These are phyloP conservation scores for Sebastolobus alascanus DNA, from an alignment of 2,797 vertebrate species.

Conservation along the genomic window DNA sequence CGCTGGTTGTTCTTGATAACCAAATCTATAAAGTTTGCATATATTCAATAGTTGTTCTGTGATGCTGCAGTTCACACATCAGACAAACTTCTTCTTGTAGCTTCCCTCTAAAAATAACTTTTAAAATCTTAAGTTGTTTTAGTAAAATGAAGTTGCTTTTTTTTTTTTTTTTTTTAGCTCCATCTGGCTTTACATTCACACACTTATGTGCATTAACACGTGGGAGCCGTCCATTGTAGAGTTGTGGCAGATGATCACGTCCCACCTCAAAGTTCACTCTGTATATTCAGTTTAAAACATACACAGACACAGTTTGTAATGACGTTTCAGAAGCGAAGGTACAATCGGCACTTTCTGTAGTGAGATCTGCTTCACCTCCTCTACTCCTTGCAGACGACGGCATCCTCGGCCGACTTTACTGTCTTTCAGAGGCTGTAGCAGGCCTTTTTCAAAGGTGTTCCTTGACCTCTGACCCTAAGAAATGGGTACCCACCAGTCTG, in stretches of 20 bases:
- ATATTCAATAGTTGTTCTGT: constrained; percentile 21
- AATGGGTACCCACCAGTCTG: neutral
- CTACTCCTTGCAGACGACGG: neutral
- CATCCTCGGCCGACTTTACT: neutral
- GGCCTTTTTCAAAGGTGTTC: too few relatives aligned
- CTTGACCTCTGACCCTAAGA: too few relatives aligned
- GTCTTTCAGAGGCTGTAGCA: too few relatives aligned
- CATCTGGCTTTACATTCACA: neutral
- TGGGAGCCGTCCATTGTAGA: neutral
- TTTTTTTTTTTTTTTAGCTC: neutral
- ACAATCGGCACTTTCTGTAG: neutral
- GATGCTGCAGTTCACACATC: neutral
- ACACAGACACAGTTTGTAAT: neutral
- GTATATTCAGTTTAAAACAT: neutral
- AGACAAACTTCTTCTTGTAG: constrained; percentile 18
- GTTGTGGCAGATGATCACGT: neutral
- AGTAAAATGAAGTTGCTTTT: too few relatives aligned
- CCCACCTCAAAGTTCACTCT: neutral
- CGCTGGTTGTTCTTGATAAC: neutral
- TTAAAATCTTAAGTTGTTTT: neutral
- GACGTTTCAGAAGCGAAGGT: neutral
- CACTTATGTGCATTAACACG: neutral
- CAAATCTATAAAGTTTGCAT: constrained; percentile 27
- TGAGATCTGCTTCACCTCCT: neutral
- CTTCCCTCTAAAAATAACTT: constrained; percentile 12